A percentile compares a stretch with the other conserved stretches of the same genome.
These are phyloP conservation scores for Paratrypauchen microcephalus DNA, from an alignment of 2,797 vertebrate species.

Conservation along the genomic window DNA sequence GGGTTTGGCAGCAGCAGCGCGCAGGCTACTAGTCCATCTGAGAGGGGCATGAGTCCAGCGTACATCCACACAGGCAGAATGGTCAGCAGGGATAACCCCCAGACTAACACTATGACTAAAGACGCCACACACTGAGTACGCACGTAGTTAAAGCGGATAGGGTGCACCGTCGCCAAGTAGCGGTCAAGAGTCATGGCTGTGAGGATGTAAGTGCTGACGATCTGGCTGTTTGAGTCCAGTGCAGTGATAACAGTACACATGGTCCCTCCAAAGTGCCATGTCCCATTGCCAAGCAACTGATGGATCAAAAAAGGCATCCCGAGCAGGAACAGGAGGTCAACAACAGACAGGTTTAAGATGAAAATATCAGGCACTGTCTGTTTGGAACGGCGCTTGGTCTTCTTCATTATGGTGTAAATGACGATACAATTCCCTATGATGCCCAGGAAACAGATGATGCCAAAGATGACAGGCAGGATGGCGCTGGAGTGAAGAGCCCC, in stretches of 20 bases:
- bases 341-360: conserved; percentile 84
- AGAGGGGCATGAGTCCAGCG: conserved; percentile 82
- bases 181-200: conserved; percentile 86
- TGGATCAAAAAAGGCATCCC: conserved; percentile 90
- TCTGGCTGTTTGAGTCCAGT: conserved; percentile 88
- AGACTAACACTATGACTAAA: conserved; percentile 78
- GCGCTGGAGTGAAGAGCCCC: conserved; percentile 63
- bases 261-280: conserved; percentile 83
- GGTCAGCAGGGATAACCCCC: conserved; percentile 83
- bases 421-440: conserved; percentile 82
- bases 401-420: conserved; percentile 85
- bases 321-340: conserved; percentile 84
- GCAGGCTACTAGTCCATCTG: conserved; percentile 79
- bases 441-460: conserved; percentile 84
- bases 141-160: conserved; percentile 83
- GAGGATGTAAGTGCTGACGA: conserved; percentile 88
- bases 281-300: conserved; percentile 85
- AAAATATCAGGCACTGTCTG: conserved; percentile 86
- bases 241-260: conserved; percentile 86
- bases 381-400: conserved; percentile 79
- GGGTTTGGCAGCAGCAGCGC: conserved; percentile 84
- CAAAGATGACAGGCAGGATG: conserved; percentile 82
- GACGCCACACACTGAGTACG: conserved; percentile 78
- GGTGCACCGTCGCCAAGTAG: conserved; percentile 85
- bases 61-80: conserved; percentile 87